A percentile compares a stretch with the other conserved stretches of the same genome.
These are phyloP conservation scores for Neopipo cinnamomea DNA, from an alignment of 2,113 vertebrate species.

Conservation along the genomic window DNA sequence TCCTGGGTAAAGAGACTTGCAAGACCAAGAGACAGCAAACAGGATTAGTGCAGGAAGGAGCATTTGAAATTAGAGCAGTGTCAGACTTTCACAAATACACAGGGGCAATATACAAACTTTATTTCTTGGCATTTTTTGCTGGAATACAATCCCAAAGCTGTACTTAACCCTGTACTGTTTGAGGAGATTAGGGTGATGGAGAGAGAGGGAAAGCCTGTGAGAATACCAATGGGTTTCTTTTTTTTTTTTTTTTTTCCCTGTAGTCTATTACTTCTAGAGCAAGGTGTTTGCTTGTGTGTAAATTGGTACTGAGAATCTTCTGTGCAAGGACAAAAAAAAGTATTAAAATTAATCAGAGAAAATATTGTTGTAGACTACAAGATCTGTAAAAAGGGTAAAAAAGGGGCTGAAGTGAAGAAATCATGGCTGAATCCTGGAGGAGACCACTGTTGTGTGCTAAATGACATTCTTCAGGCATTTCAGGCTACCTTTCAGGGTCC, in stretches of 20 bases:
- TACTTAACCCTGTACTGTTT: neutral
- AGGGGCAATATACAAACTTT: neutral
- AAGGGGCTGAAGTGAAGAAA: neutral
- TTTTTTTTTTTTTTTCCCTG: fast-evolving
- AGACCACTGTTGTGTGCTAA: neutral
- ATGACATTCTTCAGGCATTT: neutral
- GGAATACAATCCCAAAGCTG: neutral
- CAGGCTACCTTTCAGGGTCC: neutral
- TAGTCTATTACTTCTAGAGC: neutral
- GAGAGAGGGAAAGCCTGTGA: neutral
- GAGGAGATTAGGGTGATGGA: neutral
- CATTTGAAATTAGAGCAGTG: neutral
- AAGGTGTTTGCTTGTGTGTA: neutral
- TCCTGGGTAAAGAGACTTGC: neutral
- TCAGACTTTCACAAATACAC: neutral
- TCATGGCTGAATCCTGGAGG: neutral
- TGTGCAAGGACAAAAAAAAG: neutral
- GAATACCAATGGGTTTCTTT: neutral
- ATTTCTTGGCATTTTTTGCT: neutral
- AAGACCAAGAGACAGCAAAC: neutral
- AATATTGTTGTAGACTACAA: neutral
- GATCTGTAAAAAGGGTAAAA: neutral
- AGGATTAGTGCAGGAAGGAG: neutral
- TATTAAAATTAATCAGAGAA: neutral
- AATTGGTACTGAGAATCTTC: neutral